Evolutionary conservation across 23 tunicate genomes (phyloP).

Genomic region (Ascidia mentula): DNA sequence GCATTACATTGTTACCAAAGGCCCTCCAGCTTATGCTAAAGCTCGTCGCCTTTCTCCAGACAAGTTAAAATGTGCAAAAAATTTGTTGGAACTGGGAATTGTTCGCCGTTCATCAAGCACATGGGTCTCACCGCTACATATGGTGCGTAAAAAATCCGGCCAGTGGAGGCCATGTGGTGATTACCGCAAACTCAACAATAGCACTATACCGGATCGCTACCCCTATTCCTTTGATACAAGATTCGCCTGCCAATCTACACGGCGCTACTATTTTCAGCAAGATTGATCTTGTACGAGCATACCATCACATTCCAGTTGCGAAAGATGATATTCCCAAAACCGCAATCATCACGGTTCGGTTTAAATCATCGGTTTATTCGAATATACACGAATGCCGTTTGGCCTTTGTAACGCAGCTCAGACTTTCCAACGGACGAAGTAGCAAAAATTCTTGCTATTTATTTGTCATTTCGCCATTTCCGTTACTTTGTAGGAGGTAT

Average conservation of each 20-base stretch:
- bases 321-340: slow-evolving; percentile 12
- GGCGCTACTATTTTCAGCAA: slow-evolving; percentile 25
- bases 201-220: slow-evolving; percentile 22
- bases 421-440: slow-evolving; percentile 45
- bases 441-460: slow-evolving; percentile 22
- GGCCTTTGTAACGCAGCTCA: slow-evolving; percentile 30
- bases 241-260: slow-evolving; percentile 20
- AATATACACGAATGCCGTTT: slow-evolving; percentile 33
- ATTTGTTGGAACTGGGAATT: neutral
- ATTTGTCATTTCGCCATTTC: slow-evolving; percentile 24
- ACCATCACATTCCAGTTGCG: slow-evolving; percentile 34
- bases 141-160: slow-evolving; percentile 27
- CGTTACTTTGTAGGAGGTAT: slow-evolving; percentile 13
- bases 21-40: slow-evolving; percentile 23
- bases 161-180: slow-evolving; percentile 31
- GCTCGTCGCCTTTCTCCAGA: slow-evolving; percentile 28
- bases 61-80: neutral
- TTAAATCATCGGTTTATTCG: slow-evolving; percentile 27
- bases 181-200: slow-evolving; percentile 21
- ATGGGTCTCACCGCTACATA: slow-evolving; percentile 18
- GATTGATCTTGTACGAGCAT: slow-evolving; percentile 30
- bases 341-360: slow-evolving; percentile 30
- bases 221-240: slow-evolving; percentile 30
- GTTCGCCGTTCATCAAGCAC: neutral
- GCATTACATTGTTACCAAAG: slow-evolving; percentile 20